Percentiles rank a stretch among this genome's conserved stretches.
These are phyloP conservation scores for Actinostola sp. DNA, from an alignment of 92 coral and sea anemone species.

Conservation along the genomic window DNA sequence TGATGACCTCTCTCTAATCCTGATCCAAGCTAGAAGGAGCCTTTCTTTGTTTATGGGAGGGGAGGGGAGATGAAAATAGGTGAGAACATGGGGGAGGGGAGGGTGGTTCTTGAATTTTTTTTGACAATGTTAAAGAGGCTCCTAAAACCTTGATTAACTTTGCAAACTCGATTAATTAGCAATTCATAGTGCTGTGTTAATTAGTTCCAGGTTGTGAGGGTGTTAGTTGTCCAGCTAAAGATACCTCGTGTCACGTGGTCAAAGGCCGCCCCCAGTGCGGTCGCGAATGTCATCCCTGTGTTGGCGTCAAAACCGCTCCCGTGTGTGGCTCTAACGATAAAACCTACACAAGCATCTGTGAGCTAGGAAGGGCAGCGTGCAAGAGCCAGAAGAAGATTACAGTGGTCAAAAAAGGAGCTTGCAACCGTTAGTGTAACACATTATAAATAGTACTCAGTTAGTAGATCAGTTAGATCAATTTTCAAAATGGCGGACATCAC, in stretches of 20 bases:
- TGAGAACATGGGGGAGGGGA: neutral
- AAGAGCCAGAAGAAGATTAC: slow-evolving; percentile 19
- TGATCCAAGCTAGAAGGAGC: too few relatives aligned
- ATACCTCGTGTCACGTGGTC: slow-evolving; percentile 8
- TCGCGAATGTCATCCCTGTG: slow-evolving; percentile 31
- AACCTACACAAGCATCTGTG: slow-evolving; percentile 47
- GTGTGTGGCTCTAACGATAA: slow-evolving; percentile 64
- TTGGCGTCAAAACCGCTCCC: slow-evolving; percentile 1
- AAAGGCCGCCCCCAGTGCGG: slow-evolving; percentile 40
- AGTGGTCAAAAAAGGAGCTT: neutral
- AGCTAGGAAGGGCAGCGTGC: slow-evolving; percentile 41
- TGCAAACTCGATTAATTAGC: too few relatives aligned
- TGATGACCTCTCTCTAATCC: too few relatives aligned
- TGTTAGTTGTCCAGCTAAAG: neutral
- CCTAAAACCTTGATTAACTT: too few relatives aligned
- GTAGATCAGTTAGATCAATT: neutral
- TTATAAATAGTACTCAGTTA: neutral
- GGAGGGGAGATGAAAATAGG: neutral
- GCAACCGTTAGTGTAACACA: slow-evolving; percentile 1
- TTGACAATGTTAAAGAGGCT: too few relatives aligned
- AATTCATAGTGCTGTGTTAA: too few relatives aligned
- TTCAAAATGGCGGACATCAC: too few relatives aligned
- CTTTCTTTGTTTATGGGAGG: neutral
- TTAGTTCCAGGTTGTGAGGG: slow-evolving; percentile 12
- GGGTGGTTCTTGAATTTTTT: too few relatives aligned